phyloP scores from a whole-genome alignment of 2,113 vertebrate genomes.

The Porphyrio hochstetteri region DNA sequence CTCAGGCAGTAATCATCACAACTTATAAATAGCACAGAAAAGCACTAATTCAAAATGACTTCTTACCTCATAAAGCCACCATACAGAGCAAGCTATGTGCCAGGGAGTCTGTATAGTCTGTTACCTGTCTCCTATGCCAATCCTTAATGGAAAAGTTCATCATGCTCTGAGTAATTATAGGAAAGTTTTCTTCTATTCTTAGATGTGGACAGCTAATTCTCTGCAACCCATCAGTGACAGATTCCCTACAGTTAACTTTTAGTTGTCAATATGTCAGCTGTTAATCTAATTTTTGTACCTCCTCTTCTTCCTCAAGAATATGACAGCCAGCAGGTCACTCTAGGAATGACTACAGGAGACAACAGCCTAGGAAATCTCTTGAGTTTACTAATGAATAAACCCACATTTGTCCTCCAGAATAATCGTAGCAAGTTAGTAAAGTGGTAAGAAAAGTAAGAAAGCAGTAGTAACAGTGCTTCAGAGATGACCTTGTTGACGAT shows the following conservation, averaged over 20 bases:
- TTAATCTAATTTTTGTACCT: not conserved
- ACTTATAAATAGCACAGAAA: not conserved
- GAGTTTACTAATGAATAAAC: not conserved
- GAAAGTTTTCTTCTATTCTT: not conserved
- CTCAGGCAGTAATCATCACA: conserved; percentile 2
- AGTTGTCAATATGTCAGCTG: not conserved
- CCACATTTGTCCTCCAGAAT: not conserved
- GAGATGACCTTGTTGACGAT: not conserved
- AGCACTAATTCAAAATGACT: not conserved
- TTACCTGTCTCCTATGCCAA: not conserved
- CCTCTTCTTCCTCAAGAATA: not conserved
- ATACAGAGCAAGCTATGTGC: not conserved
- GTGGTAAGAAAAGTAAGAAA: not conserved
- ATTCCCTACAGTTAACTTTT: not conserved
- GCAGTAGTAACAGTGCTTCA: not conserved
- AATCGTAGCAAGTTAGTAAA: not conserved
- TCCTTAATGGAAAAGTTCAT: not conserved
- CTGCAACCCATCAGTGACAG: not conserved
- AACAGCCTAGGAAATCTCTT: not conserved
- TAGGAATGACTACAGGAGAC: not conserved
- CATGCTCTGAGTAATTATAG: not conserved
- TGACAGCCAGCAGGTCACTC: not conserved
- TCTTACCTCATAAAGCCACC: not conserved
- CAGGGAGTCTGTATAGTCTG: not conserved
- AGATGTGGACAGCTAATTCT: not conserved